Base-by-base conservation (phyloP, 2,797 vertebrate genomes). In the Mormyrops boulengeri region DNA sequence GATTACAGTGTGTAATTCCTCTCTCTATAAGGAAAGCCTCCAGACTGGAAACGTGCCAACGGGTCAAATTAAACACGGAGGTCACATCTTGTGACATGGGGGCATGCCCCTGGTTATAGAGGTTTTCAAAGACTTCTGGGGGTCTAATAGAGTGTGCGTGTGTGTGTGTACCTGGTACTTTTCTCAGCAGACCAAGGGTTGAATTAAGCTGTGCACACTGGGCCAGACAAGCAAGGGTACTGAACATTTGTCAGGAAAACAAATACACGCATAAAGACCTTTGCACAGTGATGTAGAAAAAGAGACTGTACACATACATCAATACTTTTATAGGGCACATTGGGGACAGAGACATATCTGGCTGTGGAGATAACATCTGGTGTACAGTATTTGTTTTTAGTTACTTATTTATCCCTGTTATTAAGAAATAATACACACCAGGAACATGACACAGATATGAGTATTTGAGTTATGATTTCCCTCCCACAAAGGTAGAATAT, bases 351-450 rank as follows among this genome's bases (percentile, higher is more conserved):
- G 38, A 85, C 49, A 85, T 85, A 44, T 85, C 41, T 85, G 19
- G 44, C n/a, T 85, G 82, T 50, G 22, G 9, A 85, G 82, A 52
- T 85, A 49, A 52, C 82, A 85, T 85, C 44, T 49, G 41, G 82
- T 85, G 12, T 85, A 85, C 49, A 49, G 73, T 80, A 19, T 47
- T 80, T 80, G 73, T 80, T 80, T 80, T 80, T 80, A 80, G 73
- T 80, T 80, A 80, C 73, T 80, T 80, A 44, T 80, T 80, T 80
- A 80, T 80, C 73, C 17, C 73, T n/a, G 73, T 80, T 80, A 80
- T 80, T 80, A 80, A 80, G 41, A 80, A 80, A 44, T 80, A 38
- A 44, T 80, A 47, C 38, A 44, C 41, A 80, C 17, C 7, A 80
- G 73, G 73, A 80, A 47, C 73, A 80, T 38, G 38, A 80, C 19